Evolutionary conservation across 1,140 invertebrate species (phyloP).

Genomic region (Belonocnema kinseyi): DNA sequence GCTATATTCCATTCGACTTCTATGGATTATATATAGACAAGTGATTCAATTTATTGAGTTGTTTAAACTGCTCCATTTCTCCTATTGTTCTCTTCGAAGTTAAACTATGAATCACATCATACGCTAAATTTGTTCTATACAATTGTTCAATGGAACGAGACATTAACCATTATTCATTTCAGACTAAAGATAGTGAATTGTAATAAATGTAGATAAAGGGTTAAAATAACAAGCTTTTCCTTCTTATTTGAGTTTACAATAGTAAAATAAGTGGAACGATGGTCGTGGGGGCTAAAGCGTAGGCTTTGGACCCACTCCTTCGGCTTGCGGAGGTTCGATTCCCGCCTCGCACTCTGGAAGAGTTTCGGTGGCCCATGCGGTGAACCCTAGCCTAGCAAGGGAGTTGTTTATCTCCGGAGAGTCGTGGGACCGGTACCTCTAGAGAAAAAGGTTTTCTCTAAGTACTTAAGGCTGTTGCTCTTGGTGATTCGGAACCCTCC

Average conservation of each 20-base stretch:
- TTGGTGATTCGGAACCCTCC: too few species aligned
- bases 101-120: conserved; percentile 13
- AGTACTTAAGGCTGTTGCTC: too few species aligned
- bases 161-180: background rate
- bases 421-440: too few species aligned
- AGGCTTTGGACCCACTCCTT: too few species aligned
- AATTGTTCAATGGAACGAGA: background rate
- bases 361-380: too few species aligned
- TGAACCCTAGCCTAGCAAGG: too few species aligned
- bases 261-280: too few species aligned
- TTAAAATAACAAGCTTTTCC: background rate
- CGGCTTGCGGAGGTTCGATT: too few species aligned
- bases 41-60: conserved; percentile 3
- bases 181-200: background rate
- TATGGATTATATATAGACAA: background rate
- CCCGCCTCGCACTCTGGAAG: too few species aligned
- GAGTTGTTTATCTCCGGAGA: too few species aligned
- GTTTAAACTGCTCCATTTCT: conserved; percentile 14
- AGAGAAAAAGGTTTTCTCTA: too few species aligned
- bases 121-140: background rate
- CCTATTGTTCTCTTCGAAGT: conserved; percentile 14
- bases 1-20: conserved; percentile 1
- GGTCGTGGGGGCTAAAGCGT: too few species aligned
- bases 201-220: background rate
- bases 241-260: background rate